phyloP scores from a whole-genome alignment of 2,888 invertebrate species.

The Xestia ashworthii region DNA sequence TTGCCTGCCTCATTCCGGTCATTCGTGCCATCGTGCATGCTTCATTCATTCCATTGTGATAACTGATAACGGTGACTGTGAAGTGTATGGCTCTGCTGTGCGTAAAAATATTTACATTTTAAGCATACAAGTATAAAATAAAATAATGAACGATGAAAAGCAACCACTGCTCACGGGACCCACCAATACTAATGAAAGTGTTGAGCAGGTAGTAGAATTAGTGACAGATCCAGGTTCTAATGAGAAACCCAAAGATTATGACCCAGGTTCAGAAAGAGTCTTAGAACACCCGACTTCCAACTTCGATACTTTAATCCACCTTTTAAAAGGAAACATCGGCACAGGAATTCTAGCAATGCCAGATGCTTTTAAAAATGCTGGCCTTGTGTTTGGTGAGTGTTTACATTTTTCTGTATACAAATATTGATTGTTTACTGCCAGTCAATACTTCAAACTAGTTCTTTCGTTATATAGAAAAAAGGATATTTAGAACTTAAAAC shows the following conservation, averaged over 20 bases:
- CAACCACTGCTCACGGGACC: conserved; percentile 92
- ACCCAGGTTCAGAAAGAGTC: conserved; percentile 92
- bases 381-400: conserved; percentile 94
- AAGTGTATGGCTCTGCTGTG: conserved; percentile 66
- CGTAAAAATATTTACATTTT: conserved; percentile 62
- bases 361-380: conserved; percentile 97
- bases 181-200: conserved; percentile 78
- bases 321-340: conserved; percentile 94
- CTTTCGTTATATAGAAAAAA: neutral
- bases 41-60: conserved; percentile 57
- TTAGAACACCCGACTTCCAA: conserved; percentile 95
- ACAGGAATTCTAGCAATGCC: conserved; percentile 99
- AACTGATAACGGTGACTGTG: conserved; percentile 51
- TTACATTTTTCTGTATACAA: conserved; percentile 38
- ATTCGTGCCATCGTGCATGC: neutral
- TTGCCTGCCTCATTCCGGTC: too few relatives aligned
- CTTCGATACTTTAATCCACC: conserved; percentile 94
- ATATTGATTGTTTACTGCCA: conserved; percentile 30
- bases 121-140: conserved; percentile 65
- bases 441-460: conserved; percentile 4
- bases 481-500: neutral
- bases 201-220: conserved; percentile 82
- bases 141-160: conserved; percentile 92
- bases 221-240: conserved; percentile 74
- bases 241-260: conserved; percentile 82